A percentile compares a stretch with the other conserved stretches of the same genome.
phyloP scores from a whole-genome alignment of 2,888 invertebrate genomes.

The Lysandra bellargus region DNA sequence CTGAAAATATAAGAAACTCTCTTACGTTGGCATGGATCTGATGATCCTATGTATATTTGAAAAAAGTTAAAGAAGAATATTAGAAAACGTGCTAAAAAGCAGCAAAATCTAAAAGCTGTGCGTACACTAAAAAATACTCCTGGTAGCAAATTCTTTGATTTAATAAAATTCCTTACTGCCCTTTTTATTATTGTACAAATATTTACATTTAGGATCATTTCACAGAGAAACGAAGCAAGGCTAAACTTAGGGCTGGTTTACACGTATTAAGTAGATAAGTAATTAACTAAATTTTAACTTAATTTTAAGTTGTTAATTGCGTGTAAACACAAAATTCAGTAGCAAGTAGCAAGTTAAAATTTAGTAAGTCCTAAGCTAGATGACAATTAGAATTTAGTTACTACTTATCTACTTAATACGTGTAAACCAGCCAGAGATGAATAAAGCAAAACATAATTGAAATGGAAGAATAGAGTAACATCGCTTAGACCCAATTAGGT shows the following conservation, averaged over 20 bases:
- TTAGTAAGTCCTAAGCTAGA: no score
- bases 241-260: no score
- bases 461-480: background rate
- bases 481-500: no score
- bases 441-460: background rate
- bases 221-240: no score
- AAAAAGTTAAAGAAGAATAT: slow-evolving; percentile 27
- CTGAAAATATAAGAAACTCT: slow-evolving; percentile 24
- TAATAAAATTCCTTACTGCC: background rate
- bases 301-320: no score
- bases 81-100: background rate
- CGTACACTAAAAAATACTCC: background rate
- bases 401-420: no score
- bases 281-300: no score
- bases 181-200: background rate
- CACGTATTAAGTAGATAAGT: no score
- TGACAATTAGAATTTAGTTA: no score
- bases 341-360: no score
- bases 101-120: background rate
- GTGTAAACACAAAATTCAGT: no score
- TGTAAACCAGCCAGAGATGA: no score
- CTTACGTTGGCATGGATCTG: slow-evolving; percentile 43
- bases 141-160: background rate
- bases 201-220: background rate
- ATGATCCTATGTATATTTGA: slow-evolving; percentile 43